phyloP scores from a whole-genome alignment of 2,113 vertebrate genomes.

The Empidonax traillii region DNA sequence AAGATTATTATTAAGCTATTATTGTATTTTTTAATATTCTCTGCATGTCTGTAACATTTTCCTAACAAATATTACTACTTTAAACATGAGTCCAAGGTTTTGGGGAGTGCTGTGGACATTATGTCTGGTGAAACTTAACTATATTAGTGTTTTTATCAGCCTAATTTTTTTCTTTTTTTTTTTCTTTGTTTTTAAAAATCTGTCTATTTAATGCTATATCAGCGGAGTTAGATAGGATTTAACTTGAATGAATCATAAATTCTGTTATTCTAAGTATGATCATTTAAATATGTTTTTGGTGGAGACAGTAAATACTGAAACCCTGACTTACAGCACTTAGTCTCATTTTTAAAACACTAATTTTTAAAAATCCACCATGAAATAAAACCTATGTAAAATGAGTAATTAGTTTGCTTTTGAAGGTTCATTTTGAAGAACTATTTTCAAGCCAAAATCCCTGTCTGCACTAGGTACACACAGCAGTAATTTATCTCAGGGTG shows the following conservation, averaged over 20 bases:
- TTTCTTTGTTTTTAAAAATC: not conserved
- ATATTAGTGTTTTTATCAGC: not conserved
- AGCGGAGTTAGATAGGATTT: not conserved
- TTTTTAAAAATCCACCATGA: not conserved
- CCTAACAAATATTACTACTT: not conserved
- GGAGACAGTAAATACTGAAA: not conserved
- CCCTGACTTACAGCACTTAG: not conserved
- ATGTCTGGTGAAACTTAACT: not conserved
- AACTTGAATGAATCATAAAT: not conserved
- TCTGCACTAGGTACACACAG: constrained; percentile 33
- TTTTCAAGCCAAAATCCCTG: constrained; percentile 35
- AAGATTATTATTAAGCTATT: not conserved
- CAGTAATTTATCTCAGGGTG: constrained; percentile 51
- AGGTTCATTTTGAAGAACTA: constrained; percentile 27
- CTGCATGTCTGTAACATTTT: not conserved
- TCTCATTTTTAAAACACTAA: not conserved
- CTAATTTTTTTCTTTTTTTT: not conserved
- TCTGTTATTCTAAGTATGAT: not conserved
- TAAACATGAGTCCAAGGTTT: not conserved
- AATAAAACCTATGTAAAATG: constrained; percentile 34
- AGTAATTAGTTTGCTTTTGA: constrained; percentile 29
- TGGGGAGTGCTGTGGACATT: not conserved
- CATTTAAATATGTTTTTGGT: not conserved
- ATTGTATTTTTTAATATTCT: not conserved
- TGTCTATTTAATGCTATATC: not conserved